Evolutionary conservation across 92 coral and sea anemone species (phyloP), one percentile per base, ranked within the genome.

Genomic region (Hydrozoanthus gracilis): DNA sequence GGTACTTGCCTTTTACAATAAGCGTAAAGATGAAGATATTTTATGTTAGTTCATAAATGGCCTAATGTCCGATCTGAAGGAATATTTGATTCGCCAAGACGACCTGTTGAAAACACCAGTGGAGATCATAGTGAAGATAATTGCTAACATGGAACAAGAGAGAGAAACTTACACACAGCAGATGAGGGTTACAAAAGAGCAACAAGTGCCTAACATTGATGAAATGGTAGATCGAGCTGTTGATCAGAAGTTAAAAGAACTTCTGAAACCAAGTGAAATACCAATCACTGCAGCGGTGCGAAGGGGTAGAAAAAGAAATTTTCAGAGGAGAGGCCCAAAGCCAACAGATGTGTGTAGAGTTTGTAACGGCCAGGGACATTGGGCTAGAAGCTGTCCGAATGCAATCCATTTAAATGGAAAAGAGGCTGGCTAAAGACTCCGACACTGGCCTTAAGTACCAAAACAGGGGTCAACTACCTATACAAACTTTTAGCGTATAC

Each of bases 351-450:
- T 90, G 27, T 79, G 83, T 20, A n/a, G 68, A 62, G n/a, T 62
- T 62, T 62, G 68, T n/a, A 13, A 62, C n/a, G 68, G 4, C 68
- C 68, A 62, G 68, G 88, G 76, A 7, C 79, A 90, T 82, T 90
- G 92, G 90, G 90, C 88, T 13, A 58, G 87, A 44, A 86, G 87
- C 79, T 90, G 88, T 54, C 85, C 88, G 16, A 79, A 86, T 16
- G 72, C 35, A 45, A 35, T 44, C 51, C 86, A 58, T 90, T 86
- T 90, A 80, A 90, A 90, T 79, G 90, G 48, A 67, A 74, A 65
- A 78, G 82, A 80, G 93, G 88, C 90, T 90, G 90, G 90, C 86
- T 82, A 48, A 84, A 84, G 88, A 76, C 88, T 88, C 90, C 84
- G 50, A 77, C 84, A 49, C 79, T 84, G 83, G 90, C 90, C 90